Conservation (phyloP, 2,888 invertebrate genomes). For the Ypsolopha sequella region DNA sequence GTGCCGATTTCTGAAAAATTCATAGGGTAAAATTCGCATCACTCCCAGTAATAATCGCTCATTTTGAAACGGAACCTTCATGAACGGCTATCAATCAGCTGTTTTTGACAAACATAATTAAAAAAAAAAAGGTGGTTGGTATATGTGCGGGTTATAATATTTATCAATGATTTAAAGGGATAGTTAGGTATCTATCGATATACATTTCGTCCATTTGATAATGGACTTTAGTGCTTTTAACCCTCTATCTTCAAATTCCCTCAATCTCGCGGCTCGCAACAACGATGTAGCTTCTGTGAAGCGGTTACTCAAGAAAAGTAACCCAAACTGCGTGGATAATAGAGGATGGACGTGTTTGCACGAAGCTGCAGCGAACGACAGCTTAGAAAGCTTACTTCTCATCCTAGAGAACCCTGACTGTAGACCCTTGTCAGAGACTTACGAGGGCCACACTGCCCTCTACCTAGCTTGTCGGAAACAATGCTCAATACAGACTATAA, state of each 20-base stretch:
- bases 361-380: slow-evolving; percentile 57
- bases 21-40: no score
- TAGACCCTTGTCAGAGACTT: slow-evolving; percentile 45
- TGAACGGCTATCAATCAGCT: no score
- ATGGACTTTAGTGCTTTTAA: slow-evolving; percentile 68
- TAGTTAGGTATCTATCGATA: neutral
- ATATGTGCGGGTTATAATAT: no score
- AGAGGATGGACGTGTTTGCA: slow-evolving; percentile 68
- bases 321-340: slow-evolving; percentile 60
- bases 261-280: slow-evolving; percentile 54
- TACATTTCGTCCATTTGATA: neutral
- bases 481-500: slow-evolving; percentile 40
- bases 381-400: slow-evolving; percentile 38
- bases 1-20: no score
- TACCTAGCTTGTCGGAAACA: slow-evolving; percentile 50
- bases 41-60: no score
- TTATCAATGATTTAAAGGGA: no score
- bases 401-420: slow-evolving; percentile 43
- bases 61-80: no score
- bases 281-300: slow-evolving; percentile 42
- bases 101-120: no score
- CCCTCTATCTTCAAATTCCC: slow-evolving; percentile 52
- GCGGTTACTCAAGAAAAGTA: slow-evolving; percentile 45
- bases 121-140: no score
- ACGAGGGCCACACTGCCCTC: slow-evolving; percentile 61